Base-by-base conservation (phyloP, 2,888 invertebrate species). In the Baronia brevicornis region DNA sequence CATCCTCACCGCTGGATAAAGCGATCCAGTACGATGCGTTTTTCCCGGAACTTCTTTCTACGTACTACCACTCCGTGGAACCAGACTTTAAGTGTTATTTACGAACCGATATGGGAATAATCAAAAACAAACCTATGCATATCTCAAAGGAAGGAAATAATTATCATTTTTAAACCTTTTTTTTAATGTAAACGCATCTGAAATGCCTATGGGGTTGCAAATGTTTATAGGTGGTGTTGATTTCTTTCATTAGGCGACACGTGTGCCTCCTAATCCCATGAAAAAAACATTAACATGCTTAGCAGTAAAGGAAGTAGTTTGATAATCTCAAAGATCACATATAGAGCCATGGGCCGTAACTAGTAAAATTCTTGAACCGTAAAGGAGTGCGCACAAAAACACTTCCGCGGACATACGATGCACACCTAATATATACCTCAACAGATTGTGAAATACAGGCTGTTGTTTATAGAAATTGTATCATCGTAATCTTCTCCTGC, bases 301-400 rank as follows among this genome's bases (percentile, higher is more conserved):
- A 4, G 10, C 9, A 8, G 9, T 10, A n/a, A 17, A 26, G 26
- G 13, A 22, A 26, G 26, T 26, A 20, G 18, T 36, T 27, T 26
- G 5, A 31, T 13, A 27, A 19, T 27, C n/a, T n/a, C 17, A 23
- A 22, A 31, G 26, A 37, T 23, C 34, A 29, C 21, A 34, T 26
- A 34, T 35, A 31, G 28, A 40, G 14, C 21, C 37, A 25, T 20
- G 33, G 27, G 38, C 32, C 40, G 40, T 40, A 40, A 41, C 43
- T 39, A 41, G 43, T 40, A 31, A 23, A 33, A 31, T 20, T 26
- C 22, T 31, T 33, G 43, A 36, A 44, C 38, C 40, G 36, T 41
- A 35, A 38, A 39, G 33, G 30, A 21, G 36, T 28, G 36, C 39
- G 36, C 34, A 39, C 30, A 36, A 40, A 34, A 39, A 39, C 36